Base-by-base conservation (phyloP, 2,113 vertebrate species). In the Sander vitreus region DNA sequence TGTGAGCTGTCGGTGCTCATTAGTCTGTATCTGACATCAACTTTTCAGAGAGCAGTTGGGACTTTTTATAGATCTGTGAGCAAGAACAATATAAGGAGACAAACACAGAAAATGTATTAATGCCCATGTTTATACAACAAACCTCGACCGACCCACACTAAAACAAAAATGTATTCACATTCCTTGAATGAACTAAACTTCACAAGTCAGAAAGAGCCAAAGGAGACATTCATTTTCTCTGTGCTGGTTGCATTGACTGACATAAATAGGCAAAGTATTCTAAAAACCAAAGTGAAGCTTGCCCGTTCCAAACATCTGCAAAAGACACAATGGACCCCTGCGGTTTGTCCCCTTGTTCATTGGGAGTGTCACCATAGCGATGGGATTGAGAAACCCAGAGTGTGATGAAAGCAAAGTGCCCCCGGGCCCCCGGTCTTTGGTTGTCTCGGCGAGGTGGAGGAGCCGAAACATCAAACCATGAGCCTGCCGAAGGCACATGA, bases 321-420 rank as follows among this genome's bases (percentile, higher is more conserved):
- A 25, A 80, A 75, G 71, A 67, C 79, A 76, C 90, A 67, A 51
- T 51, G 60, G 60, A 55, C 30, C 68, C 58, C 67, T 25, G 3
- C 63, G 8, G 25, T 48, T 75, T 43, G 67, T 18, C 65, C 65
- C 70, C 39, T 30, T 0, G 27, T 47, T 83, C 67, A 57, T 57
- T 76, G 85, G 60, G 50, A 18, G 76, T 1, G 88, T 94, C 68
- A 7, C 88, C 88, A 94, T 92, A 73, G 87, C 19, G 66, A 94
- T 85, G 47, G 74, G 76, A 78, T 86, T 91, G 54, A 64, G 85
- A 81, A 76, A 62, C 70, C n/a, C 23, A n/a, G 16, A 71, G 62
- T 33, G 4, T 25, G 81, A 92, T 91, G 67, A 92, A 91, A 89
- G 83, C 53, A 6, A 30, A 43, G 77, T 25, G 73, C 73, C 76